Evolutionary conservation across 2,888 invertebrate genomes (phyloP).

Genomic region (Heliothis peltigera): DNA sequence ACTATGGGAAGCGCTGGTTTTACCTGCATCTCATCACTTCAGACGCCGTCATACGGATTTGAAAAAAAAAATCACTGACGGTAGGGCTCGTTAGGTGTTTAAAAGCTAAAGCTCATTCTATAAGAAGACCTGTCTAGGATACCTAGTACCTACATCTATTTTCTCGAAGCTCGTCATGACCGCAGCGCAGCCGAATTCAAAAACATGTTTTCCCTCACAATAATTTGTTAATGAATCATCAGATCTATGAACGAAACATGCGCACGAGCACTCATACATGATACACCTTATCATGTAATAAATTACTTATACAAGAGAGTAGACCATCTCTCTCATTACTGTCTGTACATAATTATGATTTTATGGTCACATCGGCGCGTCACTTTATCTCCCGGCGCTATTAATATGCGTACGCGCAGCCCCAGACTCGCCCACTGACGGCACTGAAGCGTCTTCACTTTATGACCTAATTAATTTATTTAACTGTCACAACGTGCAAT

Average conservation of each 20-base stretch:
- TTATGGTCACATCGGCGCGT: slow-evolving; percentile 44
- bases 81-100: too few species aligned
- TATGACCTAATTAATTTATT: slow-evolving; percentile 54
- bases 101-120: too few species aligned
- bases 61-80: too few species aligned
- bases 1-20: too few species aligned
- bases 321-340: slow-evolving; percentile 5
- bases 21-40: too few species aligned
- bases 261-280: background rate
- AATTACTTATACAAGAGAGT: slow-evolving; percentile 4
- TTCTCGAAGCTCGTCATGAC: too few species aligned
- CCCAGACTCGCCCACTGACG: slow-evolving; percentile 47
- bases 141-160: background rate
- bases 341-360: slow-evolving; percentile 34
- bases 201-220: background rate
- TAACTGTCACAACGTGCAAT: slow-evolving; percentile 34
- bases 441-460: slow-evolving; percentile 44
- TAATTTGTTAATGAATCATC: slow-evolving; percentile 2
- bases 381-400: slow-evolving; percentile 53
- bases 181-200: background rate
- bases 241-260: slow-evolving; percentile 1
- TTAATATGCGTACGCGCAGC: slow-evolving; percentile 57
- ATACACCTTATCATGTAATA: slow-evolving; percentile 32
- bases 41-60: too few species aligned
- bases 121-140: background rate